Evolutionary conservation across 2,113 vertebrate species (phyloP), one percentile per base, ranked within the genome.

Genomic region (Trichomycterus rosablanca): DNA sequence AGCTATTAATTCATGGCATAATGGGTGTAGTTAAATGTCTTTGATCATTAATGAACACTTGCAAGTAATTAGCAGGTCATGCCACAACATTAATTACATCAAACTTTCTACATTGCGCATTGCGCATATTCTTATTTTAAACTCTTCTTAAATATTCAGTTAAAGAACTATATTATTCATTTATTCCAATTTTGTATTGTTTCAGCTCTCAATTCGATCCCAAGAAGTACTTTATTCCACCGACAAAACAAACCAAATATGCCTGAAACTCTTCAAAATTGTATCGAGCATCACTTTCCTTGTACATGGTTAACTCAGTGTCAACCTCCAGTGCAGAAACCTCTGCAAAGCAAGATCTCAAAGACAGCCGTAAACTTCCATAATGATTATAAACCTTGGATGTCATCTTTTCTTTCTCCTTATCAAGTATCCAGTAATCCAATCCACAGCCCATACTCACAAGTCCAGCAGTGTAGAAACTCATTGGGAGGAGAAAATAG

Each of bases 231-330:
- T 16, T 43, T 52, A 22, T 28, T 63, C n/a, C n/a, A n/a, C n/a
- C n/a, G n/a, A n/a, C n/a, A n/a, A n/a, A n/a, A n/a, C 59, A 63
- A 22, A 23, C 60, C 60, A 67, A 67, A 71, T 28, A 39, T 15
- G 24, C 42, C 40, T 56, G 44, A 15, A 48, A 57, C 32, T 63
- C 56, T 48, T 22, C 68, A 74, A 56, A 59, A 71, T 23, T 34
- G 12, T 19, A 26, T 32, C 46, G 18, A 68, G 35, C 26, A 40
- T 16, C 26, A 39, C 12, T 2, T 22, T 5, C 69, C 52, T 4
- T 24, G 69, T 5, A 72, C 75, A 24, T 78, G 77, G 76, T 62
- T 71, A 64, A 67, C 51, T 22, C 64, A 4, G 35, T 28, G 68
- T 68, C 34, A 14, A 14, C 22, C 6, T 19, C 44, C 15, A 1